These are phyloP conservation scores for Goniozus legneri DNA, from an alignment of 1,140 invertebrate species.

Conservation along the genomic window DNA sequence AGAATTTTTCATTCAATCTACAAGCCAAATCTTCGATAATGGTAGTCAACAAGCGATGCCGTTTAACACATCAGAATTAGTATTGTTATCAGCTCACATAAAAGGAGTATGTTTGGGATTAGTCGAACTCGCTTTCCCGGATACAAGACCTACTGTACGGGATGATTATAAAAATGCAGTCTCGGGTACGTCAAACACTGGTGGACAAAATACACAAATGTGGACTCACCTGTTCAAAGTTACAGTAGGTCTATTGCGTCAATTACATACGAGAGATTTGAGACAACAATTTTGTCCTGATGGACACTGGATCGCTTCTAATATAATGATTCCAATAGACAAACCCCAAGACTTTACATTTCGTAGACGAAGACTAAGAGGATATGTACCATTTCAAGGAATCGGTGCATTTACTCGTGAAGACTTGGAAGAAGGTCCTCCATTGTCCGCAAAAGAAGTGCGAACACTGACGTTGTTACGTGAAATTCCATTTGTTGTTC, in stretches of 20 bases:
- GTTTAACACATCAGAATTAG: conserved; percentile 63
- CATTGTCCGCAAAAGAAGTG: conserved; percentile 83
- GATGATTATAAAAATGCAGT: conserved; percentile 52
- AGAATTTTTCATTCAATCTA: conserved; percentile 67
- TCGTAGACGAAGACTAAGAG: conserved; percentile 54
- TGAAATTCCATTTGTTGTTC: conserved; percentile 90
- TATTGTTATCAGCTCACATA: conserved; percentile 65
- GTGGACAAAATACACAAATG: conserved; percentile 52
- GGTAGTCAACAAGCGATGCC: conserved; percentile 56
- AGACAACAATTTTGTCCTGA: conserved; percentile 73
- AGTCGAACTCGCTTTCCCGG: conserved; percentile 87
- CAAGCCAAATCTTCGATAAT: conserved; percentile 20
- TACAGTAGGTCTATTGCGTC: conserved; percentile 69
- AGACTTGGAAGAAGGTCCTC: conserved; percentile 72
- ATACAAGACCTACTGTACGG: conserved; percentile 61
- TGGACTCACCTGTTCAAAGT: conserved; percentile 57
- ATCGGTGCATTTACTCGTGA: conserved; percentile 61
- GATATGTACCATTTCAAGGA: conserved; percentile 64
- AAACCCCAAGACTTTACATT: conserved; percentile 62
- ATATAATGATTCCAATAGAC: conserved; percentile 65
- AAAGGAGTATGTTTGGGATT: conserved; percentile 84
- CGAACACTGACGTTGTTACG: conserved; percentile 82
- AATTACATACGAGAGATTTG: conserved; percentile 79
- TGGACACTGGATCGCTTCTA: conserved; percentile 73
- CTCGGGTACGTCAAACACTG: conserved; percentile 35